Evolutionary conservation across 2,888 invertebrate species (phyloP), one percentile per base, ranked within the genome.

Genomic region (Aspidiotus rigidus): DNA sequence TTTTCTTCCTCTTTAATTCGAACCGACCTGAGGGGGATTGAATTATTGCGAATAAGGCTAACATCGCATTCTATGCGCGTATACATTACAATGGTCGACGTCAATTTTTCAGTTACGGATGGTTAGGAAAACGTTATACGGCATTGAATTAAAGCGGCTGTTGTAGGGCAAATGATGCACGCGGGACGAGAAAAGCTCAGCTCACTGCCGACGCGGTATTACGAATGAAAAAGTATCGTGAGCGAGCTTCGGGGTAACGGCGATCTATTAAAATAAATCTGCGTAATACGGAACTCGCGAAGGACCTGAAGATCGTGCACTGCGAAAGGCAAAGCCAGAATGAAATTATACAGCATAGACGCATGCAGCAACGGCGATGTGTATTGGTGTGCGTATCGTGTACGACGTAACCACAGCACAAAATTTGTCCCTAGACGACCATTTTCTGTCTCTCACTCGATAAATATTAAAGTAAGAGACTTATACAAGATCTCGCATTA

Each of bases 371-470:
- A 60, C 9, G 41, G 60, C n/a, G 28, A 7, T 7, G 60, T 9
- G 28, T 9, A 8, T 17, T 9, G 60, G 28, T 60, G 60, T n/a
- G 28, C 39, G 13, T 39, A 40, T 40, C 13, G 49, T 39, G 39
- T 10, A 59, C 49, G 60, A 67, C 60, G 60, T 49, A 67, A 67
- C 61, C 60, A 15, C 67, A 39, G 54, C 60, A 61, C 59, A 61
- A 59, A 67, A 67, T 67, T 59, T 54, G 67, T 67, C 67, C 67
- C 67, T n/a, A 67, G 67, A 61, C 67, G 67, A 49, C 67, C 60
- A 67, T 67, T 67, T 67, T 49, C 67, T 61, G 59, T 40, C 60
- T 67, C 61, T 60, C 67, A 67, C 67, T 67, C 61, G 67, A 67
- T 67, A 67, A 67, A 67, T 67, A 67, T 67, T 67, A 67, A 67